phyloP scores from a whole-genome alignment of 2,888 invertebrate genomes.

The Lasius fuliginosus region DNA sequence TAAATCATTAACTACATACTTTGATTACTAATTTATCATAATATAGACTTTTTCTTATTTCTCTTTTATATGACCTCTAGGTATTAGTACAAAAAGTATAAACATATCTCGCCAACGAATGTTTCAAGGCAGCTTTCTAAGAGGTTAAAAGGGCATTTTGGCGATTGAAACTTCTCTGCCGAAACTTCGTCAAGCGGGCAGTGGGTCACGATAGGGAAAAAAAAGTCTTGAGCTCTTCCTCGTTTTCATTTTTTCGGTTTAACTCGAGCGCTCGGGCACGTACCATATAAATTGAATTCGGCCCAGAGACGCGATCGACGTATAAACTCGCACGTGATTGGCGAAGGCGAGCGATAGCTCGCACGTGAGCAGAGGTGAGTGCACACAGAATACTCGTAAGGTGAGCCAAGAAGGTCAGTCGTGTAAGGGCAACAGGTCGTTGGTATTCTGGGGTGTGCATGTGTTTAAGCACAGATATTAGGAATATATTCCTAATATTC shows the following conservation, averaged over 20 bases:
- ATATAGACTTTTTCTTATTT: not conserved
- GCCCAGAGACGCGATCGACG: slow-evolving; percentile 29
- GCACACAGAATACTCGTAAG: slow-evolving; percentile 67
- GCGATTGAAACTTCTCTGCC: not conserved
- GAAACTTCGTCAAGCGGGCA: slow-evolving; percentile 11
- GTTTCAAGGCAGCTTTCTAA: not conserved
- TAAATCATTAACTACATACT: not conserved
- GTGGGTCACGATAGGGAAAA: slow-evolving; percentile 38
- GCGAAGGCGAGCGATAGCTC: slow-evolving; percentile 64
- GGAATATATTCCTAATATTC: not conserved
- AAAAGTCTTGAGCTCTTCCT: not conserved
- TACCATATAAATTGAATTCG: slow-evolving; percentile 50
- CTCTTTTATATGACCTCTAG: not conserved
- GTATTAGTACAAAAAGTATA: not conserved
- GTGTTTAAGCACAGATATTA: slow-evolving; percentile 3
- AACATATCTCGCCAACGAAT: not conserved
- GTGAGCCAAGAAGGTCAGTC: slow-evolving; percentile 56
- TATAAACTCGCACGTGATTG: slow-evolving; percentile 66
- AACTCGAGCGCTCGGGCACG: slow-evolving; percentile 1
- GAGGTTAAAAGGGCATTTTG: slow-evolving; percentile 3
- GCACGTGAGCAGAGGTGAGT: slow-evolving; percentile 70
- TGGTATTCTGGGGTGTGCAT: slow-evolving; percentile 5
- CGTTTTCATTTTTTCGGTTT: not conserved
- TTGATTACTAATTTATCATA: not conserved
- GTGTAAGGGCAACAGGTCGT: slow-evolving; percentile 61